Evolutionary conservation across 1,140 invertebrate species (phyloP).

Genomic region (Harpegnathos saltator): DNA sequence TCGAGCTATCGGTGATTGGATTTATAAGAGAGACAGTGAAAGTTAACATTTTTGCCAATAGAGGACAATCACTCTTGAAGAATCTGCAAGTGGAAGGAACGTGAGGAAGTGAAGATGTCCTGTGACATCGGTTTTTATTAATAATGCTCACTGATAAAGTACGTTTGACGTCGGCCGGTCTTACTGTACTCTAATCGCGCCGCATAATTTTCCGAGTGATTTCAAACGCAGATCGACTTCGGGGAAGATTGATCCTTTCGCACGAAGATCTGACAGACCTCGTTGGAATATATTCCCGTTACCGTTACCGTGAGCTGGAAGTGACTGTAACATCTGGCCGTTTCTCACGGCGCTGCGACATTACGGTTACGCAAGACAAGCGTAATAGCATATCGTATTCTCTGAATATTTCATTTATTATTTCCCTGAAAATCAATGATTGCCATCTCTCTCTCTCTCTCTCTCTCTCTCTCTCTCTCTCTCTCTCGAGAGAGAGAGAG

Average conservation of each 20-base stretch:
- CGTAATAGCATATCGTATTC: slow-evolving; percentile 62
- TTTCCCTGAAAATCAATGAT: slow-evolving; percentile 73
- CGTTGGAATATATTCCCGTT: slow-evolving; percentile 44
- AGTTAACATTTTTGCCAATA: no score
- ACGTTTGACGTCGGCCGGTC: background rate
- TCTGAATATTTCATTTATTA: slow-evolving; percentile 74
- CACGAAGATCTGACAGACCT: slow-evolving; percentile 51
- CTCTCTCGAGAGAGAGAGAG: background rate
- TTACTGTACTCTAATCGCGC: background rate
- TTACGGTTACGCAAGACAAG: slow-evolving; percentile 67
- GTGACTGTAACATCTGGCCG: slow-evolving; percentile 63
- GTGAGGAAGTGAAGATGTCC: no score
- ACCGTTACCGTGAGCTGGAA: slow-evolving; percentile 52
- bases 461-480: no score
- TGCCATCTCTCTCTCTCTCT: no score
- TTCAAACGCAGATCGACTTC: slow-evolving; percentile 8
- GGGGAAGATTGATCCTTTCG: slow-evolving; percentile 39
- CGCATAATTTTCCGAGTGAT: slow-evolving; percentile 5
- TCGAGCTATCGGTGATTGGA: no score
- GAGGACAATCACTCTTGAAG: no score
- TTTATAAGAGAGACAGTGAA: no score
- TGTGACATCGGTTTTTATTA: background rate
- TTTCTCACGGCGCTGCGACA: slow-evolving; percentile 67
- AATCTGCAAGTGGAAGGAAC: no score
- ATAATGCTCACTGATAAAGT: background rate